Percentiles rank a stretch among this genome's conserved stretches.
phyloP scores from a whole-genome alignment of 2,888 invertebrate species.

The Chrysodeixis includens region DNA sequence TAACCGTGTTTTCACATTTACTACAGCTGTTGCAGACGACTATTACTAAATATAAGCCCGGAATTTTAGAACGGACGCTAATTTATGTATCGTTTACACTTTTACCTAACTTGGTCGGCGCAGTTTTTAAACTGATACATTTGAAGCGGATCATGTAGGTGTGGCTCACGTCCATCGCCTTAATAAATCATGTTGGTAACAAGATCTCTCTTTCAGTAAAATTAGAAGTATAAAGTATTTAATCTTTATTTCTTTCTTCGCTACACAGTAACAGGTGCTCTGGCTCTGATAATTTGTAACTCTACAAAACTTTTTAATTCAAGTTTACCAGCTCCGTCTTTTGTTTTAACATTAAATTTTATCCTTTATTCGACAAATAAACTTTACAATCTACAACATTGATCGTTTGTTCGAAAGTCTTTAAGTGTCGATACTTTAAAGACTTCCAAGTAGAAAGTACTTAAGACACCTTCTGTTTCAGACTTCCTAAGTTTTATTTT shows the following conservation, averaged over 20 bases:
- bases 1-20: slow-evolving; percentile 71
- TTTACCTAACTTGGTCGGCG: slow-evolving; percentile 50
- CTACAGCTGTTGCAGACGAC: slow-evolving; percentile 67
- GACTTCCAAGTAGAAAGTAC: not conserved
- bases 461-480: not conserved
- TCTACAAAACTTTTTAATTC: not conserved
- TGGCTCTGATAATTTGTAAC: not conserved
- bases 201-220: not conserved
- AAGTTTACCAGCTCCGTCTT: not conserved
- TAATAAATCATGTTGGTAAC: not conserved
- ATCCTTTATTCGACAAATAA: not conserved
- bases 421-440: too few species aligned
- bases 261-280: too few species aligned
- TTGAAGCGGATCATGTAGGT: not conserved
- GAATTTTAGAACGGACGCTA: slow-evolving; percentile 51
- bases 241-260: not conserved
- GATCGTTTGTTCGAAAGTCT: too few species aligned
- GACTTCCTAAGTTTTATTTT: not conserved
- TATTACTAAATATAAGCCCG: slow-evolving; percentile 55
- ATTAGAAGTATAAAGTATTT: too few species aligned
- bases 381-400: too few species aligned
- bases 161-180: slow-evolving; percentile 6
- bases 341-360: not conserved
- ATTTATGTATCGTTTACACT: slow-evolving; percentile 54
- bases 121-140: not conserved